Percentiles rank a stretch among this genome's conserved stretches.
phyloP scores from a whole-genome alignment of 2,113 vertebrate genomes.

The Rhea americana region DNA sequence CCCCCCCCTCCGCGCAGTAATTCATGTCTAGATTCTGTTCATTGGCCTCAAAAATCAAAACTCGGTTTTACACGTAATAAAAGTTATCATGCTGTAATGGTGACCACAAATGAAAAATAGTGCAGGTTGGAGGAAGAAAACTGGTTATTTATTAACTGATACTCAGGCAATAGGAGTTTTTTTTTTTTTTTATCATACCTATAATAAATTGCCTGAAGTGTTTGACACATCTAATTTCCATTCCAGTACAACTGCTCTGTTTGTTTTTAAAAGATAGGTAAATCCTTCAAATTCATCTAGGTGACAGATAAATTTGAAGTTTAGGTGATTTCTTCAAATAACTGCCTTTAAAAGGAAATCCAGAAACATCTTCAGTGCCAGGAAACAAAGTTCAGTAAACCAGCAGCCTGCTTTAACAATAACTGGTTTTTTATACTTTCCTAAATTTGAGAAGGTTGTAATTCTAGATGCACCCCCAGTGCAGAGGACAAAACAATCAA shows the following conservation, averaged over 20 bases:
- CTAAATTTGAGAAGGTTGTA: not conserved
- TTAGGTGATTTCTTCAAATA: not conserved
- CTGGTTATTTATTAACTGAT: not conserved
- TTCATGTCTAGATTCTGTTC: not conserved
- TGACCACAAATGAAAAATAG: not conserved
- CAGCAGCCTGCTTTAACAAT: not conserved
- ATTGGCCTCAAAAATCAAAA: not conserved
- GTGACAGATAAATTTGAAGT: not conserved
- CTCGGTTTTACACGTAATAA: not conserved
- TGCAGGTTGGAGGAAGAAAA: not conserved
- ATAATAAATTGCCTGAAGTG: not conserved
- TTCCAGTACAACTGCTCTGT: not conserved
- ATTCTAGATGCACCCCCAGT: not conserved
- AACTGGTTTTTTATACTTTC: no score
- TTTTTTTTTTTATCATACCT: no score
- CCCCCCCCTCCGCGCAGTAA: not conserved
- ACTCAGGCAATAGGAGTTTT: not conserved
- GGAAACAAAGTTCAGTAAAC: fast-evolving
- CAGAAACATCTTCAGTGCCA: not conserved
- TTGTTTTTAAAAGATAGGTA: not conserved
- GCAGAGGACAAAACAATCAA: not conserved
- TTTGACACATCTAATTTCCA: not conserved
- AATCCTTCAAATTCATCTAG: not conserved
- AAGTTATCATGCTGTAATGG: not conserved
- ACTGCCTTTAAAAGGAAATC: not conserved